Conservation (phyloP, 2,797 vertebrate species). For the Euphonia xanthogaster region DNA sequence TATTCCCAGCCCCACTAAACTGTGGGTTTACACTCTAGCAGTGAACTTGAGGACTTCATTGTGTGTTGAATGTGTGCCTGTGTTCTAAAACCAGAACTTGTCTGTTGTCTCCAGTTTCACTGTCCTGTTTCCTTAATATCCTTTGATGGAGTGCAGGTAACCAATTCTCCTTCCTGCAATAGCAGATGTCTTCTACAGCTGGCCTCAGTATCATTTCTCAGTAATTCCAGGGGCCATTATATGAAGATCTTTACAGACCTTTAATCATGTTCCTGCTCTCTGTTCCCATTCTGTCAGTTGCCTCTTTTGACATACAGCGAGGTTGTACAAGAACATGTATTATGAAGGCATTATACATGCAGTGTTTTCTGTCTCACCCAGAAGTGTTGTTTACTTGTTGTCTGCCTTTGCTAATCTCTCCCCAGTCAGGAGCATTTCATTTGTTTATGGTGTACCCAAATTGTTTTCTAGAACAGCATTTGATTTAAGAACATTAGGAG, state of each 20-base stretch:
- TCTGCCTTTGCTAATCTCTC: neutral
- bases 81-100: neutral
- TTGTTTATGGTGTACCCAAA: neutral
- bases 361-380: neutral
- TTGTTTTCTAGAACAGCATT: neutral
- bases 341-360: neutral
- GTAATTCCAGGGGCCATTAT: neutral
- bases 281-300: neutral
- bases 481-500: neutral
- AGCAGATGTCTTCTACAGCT: neutral
- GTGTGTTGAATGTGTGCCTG: neutral
- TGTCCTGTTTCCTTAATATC: neutral
- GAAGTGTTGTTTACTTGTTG: neutral
- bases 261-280: neutral
- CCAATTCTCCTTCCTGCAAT: neutral
- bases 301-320: neutral
- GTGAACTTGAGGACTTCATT: neutral
- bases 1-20: neutral
- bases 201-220: neutral
- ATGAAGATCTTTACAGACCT: neutral
- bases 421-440: neutral
- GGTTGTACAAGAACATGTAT: neutral
- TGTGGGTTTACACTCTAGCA: neutral
- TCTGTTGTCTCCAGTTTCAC: neutral
- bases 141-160: neutral